Percentiles rank a stretch among this genome's conserved stretches.
Conservation (phyloP, 1,140 invertebrate genomes). For the Anastrepha obliqua region DNA sequence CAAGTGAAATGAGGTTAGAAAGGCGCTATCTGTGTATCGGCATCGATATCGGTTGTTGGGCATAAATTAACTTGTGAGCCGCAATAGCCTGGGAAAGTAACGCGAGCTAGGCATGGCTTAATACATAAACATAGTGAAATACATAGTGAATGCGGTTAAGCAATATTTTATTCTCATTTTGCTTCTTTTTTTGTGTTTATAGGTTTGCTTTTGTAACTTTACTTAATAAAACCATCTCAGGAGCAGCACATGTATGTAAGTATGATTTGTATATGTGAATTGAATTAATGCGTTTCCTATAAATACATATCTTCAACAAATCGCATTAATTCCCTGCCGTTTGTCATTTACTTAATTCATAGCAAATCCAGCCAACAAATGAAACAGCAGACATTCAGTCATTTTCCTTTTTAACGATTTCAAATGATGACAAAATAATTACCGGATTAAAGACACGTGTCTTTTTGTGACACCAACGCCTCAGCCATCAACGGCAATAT, state of each 20-base stretch:
- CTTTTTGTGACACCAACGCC: conserved; percentile 31
- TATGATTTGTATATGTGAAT: not conserved
- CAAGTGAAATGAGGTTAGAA: conserved; percentile 51
- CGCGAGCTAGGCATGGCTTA: not conserved
- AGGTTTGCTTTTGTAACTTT: not conserved
- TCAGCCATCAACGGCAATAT: conserved; percentile 3
- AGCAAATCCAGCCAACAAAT: not conserved
- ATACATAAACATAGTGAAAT: not conserved
- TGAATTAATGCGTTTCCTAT: not conserved
- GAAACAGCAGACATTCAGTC: not conserved
- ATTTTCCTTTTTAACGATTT: not conserved
- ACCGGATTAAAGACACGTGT: conserved; percentile 54
- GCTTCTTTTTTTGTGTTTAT: not conserved
- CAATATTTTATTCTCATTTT: not conserved
- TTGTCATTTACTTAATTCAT: not conserved
- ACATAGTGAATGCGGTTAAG: not conserved
- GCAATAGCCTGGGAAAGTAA: conserved; percentile 31
- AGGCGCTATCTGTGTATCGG: conserved; percentile 42
- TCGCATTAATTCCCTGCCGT: conserved; percentile 39
- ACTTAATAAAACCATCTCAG: not conserved
- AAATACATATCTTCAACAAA: not conserved
- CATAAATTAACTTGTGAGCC: conserved; percentile 52
- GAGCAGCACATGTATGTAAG: not conserved
- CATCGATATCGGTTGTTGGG: conserved; percentile 45
- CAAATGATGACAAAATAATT: conserved; percentile 54